Percentiles rank a stretch among this genome's conserved stretches.
phyloP scores from a whole-genome alignment of 92 coral and sea anemone species.

The Palythoa grandiflora region DNA sequence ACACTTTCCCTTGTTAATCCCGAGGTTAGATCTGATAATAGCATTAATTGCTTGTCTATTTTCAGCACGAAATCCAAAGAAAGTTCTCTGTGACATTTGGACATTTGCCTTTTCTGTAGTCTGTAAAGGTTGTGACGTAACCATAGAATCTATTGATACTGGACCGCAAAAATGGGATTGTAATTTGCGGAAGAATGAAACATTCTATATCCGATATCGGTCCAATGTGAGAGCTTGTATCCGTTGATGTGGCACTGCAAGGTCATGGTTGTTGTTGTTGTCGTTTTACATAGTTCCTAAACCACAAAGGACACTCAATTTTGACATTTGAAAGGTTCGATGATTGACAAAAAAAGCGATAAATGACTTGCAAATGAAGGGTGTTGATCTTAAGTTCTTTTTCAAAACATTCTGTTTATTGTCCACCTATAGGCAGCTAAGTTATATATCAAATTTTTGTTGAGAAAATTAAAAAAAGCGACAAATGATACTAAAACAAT shows the following conservation, averaged over 20 bases:
- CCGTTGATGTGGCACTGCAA: conserved; percentile 12
- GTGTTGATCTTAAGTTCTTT: conserved; percentile 22
- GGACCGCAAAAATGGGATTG: neutral
- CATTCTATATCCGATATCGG: neutral
- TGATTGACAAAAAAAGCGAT: conserved; percentile 39
- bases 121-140: conserved; percentile 15
- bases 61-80: conserved; percentile 18
- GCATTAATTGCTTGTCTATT: conserved; percentile 11
- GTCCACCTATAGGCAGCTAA: neutral
- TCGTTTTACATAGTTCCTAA: neutral
- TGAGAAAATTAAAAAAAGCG: no score
- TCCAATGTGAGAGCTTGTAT: neutral
- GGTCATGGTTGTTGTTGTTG: conserved; percentile 9
- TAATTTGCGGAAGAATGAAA: neutral
- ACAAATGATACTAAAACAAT: no score
- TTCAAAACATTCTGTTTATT: neutral
- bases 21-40: conserved; percentile 18
- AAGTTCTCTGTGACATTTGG: neutral
- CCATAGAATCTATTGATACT: neutral
- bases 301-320: neutral
- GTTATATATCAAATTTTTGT: no score
- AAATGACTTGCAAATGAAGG: conserved; percentile 46
- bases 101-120: neutral
- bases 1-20: neutral
- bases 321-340: conserved; percentile 44